Evolutionary conservation across 2,888 invertebrate genomes (phyloP), one percentile per base, ranked within the genome.

Genomic region (Drosophila fulvimacula): DNA sequence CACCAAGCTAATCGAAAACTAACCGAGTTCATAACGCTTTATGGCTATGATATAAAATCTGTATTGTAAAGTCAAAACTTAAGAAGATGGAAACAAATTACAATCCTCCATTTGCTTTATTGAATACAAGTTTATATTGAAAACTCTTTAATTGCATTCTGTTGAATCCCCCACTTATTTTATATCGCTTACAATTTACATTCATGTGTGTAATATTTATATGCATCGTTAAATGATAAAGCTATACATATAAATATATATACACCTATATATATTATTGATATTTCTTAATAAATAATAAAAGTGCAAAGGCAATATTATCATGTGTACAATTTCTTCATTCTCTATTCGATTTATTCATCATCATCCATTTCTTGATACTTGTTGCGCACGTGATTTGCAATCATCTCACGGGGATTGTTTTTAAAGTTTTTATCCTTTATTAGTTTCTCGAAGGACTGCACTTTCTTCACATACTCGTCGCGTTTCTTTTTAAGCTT

Each of bases 311-410:
- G 21, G n/a, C 41, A 63, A 46, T 49, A 38, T 61, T 44, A 53
- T 49, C 15, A 44, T 52, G 17, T 60, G 30, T 51, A 52, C 17
- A 4, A 38, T 62, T 64, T 44, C 2, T 38, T 52, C 27, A 24
- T n/a, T 15, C 13, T 3, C 30, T 71, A 46, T 6, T 52, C 65
- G 34, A 68, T 13, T 1, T 66, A 63, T 0, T 30, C 67, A 36
- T 77, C 82, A 1, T 85, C 75, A 1, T 76, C 74, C 71, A 85
- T 70, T 13, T 81, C 57, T 9, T 88, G 83, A 69, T 91, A 89
- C 44, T 83, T 92, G 70, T 91, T 90, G 78, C 90, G 85, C 56
- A 92, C 82, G 42, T 91, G 91, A 70, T 87, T 84, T 0, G 90
- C 79, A 32, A 92, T 85, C 2, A 86, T 73, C 51, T 91, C 90